Conservation (phyloP, 2,113 vertebrate species). For the Eretmodus cyanostictus region DNA sequence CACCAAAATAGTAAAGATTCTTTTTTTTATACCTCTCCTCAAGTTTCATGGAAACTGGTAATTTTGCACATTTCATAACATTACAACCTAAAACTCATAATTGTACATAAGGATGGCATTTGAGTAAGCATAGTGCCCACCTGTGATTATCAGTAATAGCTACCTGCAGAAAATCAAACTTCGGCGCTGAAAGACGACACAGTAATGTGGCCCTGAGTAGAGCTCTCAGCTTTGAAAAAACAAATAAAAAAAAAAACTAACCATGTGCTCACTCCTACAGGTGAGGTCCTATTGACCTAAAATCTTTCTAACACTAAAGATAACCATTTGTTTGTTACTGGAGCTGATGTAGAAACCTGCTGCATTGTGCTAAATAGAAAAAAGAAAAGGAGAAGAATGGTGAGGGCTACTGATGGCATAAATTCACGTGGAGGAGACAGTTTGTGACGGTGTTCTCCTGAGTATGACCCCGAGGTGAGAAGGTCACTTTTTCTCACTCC, state of each 20-base stretch:
- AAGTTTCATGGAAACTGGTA: neutral
- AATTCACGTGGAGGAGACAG: constrained; percentile 24
- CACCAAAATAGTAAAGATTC: neutral
- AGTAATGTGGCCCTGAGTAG: neutral
- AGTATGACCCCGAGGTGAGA: constrained; percentile 20
- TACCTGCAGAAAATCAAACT: neutral
- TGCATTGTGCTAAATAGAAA: neutral
- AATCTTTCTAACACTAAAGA: neutral
- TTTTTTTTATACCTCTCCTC: neutral
- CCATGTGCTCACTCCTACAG: neutral
- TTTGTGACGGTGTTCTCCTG: constrained; percentile 33
- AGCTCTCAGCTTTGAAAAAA: neutral
- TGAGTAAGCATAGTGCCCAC: neutral
- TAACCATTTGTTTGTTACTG: neutral
- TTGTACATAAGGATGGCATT: neutral
- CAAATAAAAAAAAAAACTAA: neutral
- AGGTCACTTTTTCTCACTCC: constrained; percentile 29
- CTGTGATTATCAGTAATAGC: neutral
- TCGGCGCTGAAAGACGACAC: neutral
- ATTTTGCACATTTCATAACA: neutral
- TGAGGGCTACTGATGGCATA: neutral
- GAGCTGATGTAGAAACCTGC: neutral
- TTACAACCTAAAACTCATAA: neutral
- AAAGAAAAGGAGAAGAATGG: neutral
- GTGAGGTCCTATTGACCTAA: neutral